Percentiles rank a stretch among this genome's conserved stretches.
phyloP scores from a whole-genome alignment of 2,888 invertebrate species.

The Halictus ligatus region DNA sequence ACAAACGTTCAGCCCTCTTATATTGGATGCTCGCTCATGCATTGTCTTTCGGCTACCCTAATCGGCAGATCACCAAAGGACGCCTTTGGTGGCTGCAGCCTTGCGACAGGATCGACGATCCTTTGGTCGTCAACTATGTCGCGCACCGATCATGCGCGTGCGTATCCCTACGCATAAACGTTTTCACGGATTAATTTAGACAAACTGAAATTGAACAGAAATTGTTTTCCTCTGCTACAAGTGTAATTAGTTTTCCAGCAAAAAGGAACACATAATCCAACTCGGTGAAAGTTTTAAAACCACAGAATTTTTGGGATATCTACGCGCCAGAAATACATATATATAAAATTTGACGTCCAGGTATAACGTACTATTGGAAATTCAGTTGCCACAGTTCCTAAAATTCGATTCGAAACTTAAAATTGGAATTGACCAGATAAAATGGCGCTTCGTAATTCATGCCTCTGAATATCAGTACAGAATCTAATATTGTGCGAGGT shows the following conservation, averaged over 20 bases:
- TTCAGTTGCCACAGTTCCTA: background rate
- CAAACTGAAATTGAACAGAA: background rate
- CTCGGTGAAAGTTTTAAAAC: too few species aligned
- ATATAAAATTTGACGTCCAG: background rate
- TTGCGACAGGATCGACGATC: too few species aligned
- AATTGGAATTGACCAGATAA: background rate
- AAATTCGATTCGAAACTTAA: background rate
- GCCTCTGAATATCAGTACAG: background rate
- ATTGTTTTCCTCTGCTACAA: background rate
- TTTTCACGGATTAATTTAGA: too few species aligned
- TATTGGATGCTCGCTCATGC: too few species aligned
- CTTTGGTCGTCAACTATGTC: too few species aligned
- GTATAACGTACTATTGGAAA: background rate
- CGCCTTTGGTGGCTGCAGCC: too few species aligned
- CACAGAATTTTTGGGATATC: background rate
- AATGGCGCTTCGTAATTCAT: background rate
- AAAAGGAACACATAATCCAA: too few species aligned
- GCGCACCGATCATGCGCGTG: too few species aligned
- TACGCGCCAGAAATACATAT: background rate
- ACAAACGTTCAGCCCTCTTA: too few species aligned
- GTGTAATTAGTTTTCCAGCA: background rate
- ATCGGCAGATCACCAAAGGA: too few species aligned
- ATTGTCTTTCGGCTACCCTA: too few species aligned
- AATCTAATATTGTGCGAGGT: background rate
- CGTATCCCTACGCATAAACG: too few species aligned